phyloP scores from a whole-genome alignment of 2,888 invertebrate genomes.

The Drepanosiphum platanoidis region DNA sequence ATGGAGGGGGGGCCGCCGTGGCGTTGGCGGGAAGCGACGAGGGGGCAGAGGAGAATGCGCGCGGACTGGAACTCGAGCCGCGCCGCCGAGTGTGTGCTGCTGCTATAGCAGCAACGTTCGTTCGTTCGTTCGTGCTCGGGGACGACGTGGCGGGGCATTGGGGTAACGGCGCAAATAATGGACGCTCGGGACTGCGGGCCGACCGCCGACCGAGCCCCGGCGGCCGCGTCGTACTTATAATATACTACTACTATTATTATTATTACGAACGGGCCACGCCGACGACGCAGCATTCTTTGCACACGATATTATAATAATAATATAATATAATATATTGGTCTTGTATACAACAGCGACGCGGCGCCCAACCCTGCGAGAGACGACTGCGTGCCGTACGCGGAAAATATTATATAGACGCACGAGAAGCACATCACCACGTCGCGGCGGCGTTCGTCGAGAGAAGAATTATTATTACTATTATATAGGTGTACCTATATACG shows the following conservation, averaged over 20 bases:
- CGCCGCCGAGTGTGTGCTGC: slow-evolving; percentile 52
- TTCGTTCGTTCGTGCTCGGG: slow-evolving; percentile 4
- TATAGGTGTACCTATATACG: too few relatives aligned
- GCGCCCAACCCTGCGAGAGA: slow-evolving; percentile 36
- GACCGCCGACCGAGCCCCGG: slow-evolving; percentile 63
- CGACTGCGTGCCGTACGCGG: not conserved
- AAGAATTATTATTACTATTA: not conserved
- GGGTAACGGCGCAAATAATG: slow-evolving; percentile 68
- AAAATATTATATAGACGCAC: not conserved
- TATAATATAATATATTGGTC: too few relatives aligned
- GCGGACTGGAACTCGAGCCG: slow-evolving; percentile 59
- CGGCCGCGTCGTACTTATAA: not conserved
- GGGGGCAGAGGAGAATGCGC: slow-evolving; percentile 47
- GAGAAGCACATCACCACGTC: not conserved
- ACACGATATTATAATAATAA: slow-evolving; percentile 60
- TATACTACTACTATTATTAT: slow-evolving; percentile 2
- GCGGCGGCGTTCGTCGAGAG: slow-evolving; percentile 21
- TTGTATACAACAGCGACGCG: slow-evolving; percentile 20
- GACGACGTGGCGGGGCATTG: slow-evolving; percentile 46
- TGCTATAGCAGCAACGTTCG: slow-evolving; percentile 60
- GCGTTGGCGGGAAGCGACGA: slow-evolving; percentile 57
- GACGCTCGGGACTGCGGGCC: slow-evolving; percentile 67
- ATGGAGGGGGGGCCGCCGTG: slow-evolving; percentile 6
- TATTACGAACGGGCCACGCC: slow-evolving; percentile 29
- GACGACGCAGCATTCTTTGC: slow-evolving; percentile 53